Evolutionary conservation across 1,140 invertebrate genomes (phyloP).

Genomic region (Cephus cinctus): DNA sequence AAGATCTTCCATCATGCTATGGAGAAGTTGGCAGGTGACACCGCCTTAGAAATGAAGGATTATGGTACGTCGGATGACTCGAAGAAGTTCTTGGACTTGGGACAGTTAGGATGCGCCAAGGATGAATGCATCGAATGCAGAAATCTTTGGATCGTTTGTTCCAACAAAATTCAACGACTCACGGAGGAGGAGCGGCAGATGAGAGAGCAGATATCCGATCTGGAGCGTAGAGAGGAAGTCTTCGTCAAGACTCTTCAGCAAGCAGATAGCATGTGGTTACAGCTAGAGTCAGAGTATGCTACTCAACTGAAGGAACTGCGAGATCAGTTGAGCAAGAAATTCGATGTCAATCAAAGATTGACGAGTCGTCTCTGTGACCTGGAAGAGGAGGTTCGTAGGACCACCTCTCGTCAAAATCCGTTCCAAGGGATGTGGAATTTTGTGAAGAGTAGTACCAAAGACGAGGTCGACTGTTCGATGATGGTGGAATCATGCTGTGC

Average conservation of each 20-base stretch:
- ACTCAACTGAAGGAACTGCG: constrained; percentile 26
- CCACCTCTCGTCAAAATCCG: not conserved
- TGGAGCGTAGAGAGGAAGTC: constrained; percentile 50
- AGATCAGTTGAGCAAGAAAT: constrained; percentile 26
- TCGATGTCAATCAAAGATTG: constrained; percentile 28
- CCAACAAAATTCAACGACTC: constrained; percentile 23
- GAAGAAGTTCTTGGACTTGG: no score
- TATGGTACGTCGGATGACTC: no score
- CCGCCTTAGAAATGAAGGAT: no score
- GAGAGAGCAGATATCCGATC: constrained; percentile 40
- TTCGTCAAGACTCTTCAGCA: constrained; percentile 51
- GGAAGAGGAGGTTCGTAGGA: constrained; percentile 16
- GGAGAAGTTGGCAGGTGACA: no score
- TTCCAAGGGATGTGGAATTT: not conserved
- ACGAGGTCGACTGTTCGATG: not conserved
- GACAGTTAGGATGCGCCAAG: no score
- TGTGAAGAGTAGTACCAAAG: not conserved
- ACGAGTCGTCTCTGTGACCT: constrained; percentile 20
- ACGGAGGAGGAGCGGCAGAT: constrained; percentile 19
- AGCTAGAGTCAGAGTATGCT: constrained; percentile 46
- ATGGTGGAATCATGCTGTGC: constrained; percentile 9
- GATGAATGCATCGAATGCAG: constrained; percentile 19
- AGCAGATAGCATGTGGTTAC: constrained; percentile 52
- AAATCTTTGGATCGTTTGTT: constrained; percentile 21
- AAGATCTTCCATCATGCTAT: constrained; percentile 10